Evolutionary conservation across 2,888 invertebrate species (phyloP).

Genomic region (Periphyllus acericola): DNA sequence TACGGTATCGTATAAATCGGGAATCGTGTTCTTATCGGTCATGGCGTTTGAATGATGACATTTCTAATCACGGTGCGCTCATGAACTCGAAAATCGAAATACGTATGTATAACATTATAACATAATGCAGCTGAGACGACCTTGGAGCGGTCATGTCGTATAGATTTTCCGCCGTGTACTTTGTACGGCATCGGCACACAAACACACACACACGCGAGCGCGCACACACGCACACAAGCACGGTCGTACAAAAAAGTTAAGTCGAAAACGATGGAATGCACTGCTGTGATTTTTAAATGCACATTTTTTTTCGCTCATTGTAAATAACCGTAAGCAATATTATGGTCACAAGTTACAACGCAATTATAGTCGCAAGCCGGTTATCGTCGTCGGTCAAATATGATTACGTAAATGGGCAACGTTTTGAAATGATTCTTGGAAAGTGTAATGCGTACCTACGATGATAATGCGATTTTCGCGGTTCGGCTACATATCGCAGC

Average conservation of each 20-base stretch:
- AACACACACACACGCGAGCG: background rate
- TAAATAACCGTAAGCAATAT: background rate
- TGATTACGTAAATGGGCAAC: too few species aligned
- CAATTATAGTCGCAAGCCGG: background rate
- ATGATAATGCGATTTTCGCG: too few species aligned
- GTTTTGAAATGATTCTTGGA: too few species aligned
- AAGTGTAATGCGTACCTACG: too few species aligned
- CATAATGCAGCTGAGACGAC: slow-evolving; percentile 29
- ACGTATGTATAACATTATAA: background rate
- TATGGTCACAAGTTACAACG: background rate
- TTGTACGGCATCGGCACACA: slow-evolving; percentile 36
- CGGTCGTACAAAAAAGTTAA: too few species aligned
- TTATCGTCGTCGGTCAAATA: too few species aligned
- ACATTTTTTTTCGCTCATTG: background rate
- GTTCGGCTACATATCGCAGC: too few species aligned
- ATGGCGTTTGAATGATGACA: background rate
- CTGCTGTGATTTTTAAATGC: background rate
- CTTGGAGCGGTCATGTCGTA: slow-evolving; percentile 39
- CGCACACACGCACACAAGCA: too few species aligned
- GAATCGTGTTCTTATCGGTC: background rate
- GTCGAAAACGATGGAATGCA: background rate
- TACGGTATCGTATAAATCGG: background rate
- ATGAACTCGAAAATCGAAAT: background rate
- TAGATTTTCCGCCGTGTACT: slow-evolving; percentile 35
- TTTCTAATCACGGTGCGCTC: too few species aligned